Evolutionary conservation across 2,888 invertebrate genomes (phyloP), one percentile per base, ranked within the genome.

Genomic region (Lasioglossum marginatum): DNA sequence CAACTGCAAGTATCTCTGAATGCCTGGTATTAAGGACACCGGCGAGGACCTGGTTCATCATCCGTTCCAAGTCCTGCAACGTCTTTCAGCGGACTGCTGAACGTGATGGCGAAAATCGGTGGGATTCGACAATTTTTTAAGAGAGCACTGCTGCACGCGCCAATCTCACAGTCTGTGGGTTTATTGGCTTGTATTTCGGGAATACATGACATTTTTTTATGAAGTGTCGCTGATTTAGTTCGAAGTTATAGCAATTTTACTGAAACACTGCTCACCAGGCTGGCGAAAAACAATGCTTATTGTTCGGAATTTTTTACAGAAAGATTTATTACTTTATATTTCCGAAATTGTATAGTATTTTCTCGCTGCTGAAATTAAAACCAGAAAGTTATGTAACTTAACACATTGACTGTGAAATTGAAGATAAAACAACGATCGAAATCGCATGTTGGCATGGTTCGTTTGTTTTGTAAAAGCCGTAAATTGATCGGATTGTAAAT

Each of bases 1-100:
- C 87, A 80, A 82, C 81, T 72, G 85, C 80, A 72, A 85, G 86
- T 76, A 85, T 85, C 83, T 57, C 81, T 83, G 83, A 79, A 78
- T 76, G 73, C 76, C 81, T 37, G 68, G 68, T 83, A 85, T 70
- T 63, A 71, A 75, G 77, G 71, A 83, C 77, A 68, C 23, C 27
- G 37, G 37, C 27, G 77, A 52, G 68, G 27, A 27, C 68, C n/a
- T 31, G 43, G 63, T 34, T 45, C 60, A 63, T 66, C 43, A 66
- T 66, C 63, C 43, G 43, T 31, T 31, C 12, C 34, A n/a, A 14
- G n/a, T 70, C 70, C 70, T 70, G 34, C 70, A n/a, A 63, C 63
- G 63, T 63, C 31, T 63, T 27, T 63, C 10, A 60, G 14, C 10
- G 1, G 60, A 27, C 14, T 60, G 27, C 27, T 10, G n/a, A 10